Evolutionary conservation across 2,888 invertebrate genomes (phyloP), one percentile per base, ranked within the genome.

Genomic region (Coronaproctus castanopsis): DNA sequence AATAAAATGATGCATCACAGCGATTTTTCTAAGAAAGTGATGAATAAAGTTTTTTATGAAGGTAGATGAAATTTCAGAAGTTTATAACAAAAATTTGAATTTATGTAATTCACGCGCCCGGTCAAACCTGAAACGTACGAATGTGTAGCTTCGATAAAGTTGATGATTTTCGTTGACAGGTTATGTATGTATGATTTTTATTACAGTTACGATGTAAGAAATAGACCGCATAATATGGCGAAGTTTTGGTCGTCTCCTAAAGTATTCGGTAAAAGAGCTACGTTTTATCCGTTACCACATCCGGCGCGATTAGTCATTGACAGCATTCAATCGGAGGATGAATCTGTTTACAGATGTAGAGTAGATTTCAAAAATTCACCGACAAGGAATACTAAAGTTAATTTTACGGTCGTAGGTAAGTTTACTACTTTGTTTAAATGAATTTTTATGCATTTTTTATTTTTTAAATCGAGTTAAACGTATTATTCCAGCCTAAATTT

Each of bases 161-260:
- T n/a, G n/a, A n/a, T n/a, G n/a, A n/a, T n/a, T n/a, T n/a, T n/a
- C n/a, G n/a, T n/a, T n/a, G n/a, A n/a, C n/a, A n/a, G n/a, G n/a
- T n/a, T n/a, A n/a, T n/a, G n/a, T n/a, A n/a, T n/a, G n/a, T n/a
- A n/a, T n/a, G n/a, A n/a, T 14, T 36, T 36, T 36, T 36, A 54
- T 74, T 76, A 57, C 72, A 80, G 80, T 70, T 79, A 78, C 68
- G 80, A 80, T 69, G 76, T 77, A 23, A 74, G 80, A 58, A 76
- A 76, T 20, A 72, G 77, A 24, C 73, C 75, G 57, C 76, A 77
- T 68, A 75, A 72, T 66, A 74, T 76, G 61, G 78, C 78, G 24
- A 75, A 74, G 65, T 71, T 77, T 57, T 79, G 79, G 78, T 80
- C 80, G 55, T 76, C 79, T 57, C 76, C 77, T 21, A 67, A 69